phyloP scores from a whole-genome alignment of 2,888 invertebrate genomes.

The Gerosis bhagava region DNA sequence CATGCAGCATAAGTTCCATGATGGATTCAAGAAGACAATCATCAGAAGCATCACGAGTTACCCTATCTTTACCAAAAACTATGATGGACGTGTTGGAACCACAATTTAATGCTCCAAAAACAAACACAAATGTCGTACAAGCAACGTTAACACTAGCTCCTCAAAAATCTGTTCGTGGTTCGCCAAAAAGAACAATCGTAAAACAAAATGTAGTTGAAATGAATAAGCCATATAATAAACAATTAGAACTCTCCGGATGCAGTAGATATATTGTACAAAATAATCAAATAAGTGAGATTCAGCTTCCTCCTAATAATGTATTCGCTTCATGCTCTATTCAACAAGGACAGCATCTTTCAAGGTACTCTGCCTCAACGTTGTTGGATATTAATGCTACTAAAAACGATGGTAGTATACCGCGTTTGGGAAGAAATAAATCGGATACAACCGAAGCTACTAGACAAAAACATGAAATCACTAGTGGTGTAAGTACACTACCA shows the following conservation, averaged over 20 bases:
- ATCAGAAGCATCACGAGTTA: slow-evolving; percentile 81
- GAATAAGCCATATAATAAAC: slow-evolving; percentile 66
- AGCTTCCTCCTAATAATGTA: slow-evolving; percentile 67
- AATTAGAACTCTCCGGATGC: slow-evolving; percentile 72
- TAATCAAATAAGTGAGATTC: slow-evolving; percentile 78
- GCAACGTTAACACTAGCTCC: slow-evolving; percentile 85
- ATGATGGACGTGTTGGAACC: slow-evolving; percentile 81
- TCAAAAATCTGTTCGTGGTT: slow-evolving; percentile 70
- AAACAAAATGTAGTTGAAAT: slow-evolving; percentile 72
- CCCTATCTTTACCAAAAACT: slow-evolving; percentile 76
- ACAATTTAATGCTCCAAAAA: slow-evolving; percentile 77
- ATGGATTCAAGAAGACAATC: slow-evolving; percentile 84
- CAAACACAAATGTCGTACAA: slow-evolving; percentile 79
- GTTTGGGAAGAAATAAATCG: slow-evolving; percentile 53
- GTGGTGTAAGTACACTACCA: slow-evolving; percentile 81
- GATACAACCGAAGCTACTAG: slow-evolving; percentile 57
- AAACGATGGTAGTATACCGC: slow-evolving; percentile 50
- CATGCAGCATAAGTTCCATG: slow-evolving; percentile 85
- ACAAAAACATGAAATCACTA: slow-evolving; percentile 67
- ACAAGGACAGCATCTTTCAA: slow-evolving; percentile 75
- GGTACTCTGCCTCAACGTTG: slow-evolving; percentile 83
- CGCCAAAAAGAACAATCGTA: slow-evolving; percentile 70
- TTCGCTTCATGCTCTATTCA: slow-evolving; percentile 70
- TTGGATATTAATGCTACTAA: slow-evolving; percentile 69
- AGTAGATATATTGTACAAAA: slow-evolving; percentile 79